These are phyloP conservation scores for Meloidogyne floridensis DNA, from an alignment of 1,140 invertebrate genomes.

Conservation along the genomic window DNA sequence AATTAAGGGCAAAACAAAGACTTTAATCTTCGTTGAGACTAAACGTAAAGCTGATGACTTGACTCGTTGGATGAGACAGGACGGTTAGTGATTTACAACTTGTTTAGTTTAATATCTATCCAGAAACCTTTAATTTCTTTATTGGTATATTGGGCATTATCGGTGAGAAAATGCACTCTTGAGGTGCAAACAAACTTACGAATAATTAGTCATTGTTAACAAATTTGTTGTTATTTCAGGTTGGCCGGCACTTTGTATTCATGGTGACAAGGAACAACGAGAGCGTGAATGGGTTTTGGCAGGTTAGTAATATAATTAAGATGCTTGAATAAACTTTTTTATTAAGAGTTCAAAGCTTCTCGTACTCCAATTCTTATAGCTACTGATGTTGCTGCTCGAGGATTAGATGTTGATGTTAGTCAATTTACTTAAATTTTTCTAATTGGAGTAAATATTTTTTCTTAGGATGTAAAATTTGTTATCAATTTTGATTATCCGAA, in stretches of 20 bases:
- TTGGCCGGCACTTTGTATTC: slow-evolving; percentile 69
- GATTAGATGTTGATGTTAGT: slow-evolving; percentile 74
- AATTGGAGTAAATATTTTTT: not conserved
- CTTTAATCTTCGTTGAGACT: slow-evolving; percentile 92
- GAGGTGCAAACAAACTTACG: too few species aligned
- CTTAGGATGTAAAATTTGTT: slow-evolving; percentile 95
- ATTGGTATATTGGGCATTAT: too few species aligned
- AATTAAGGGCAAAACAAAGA: slow-evolving; percentile 49
- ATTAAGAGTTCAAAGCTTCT: slow-evolving; percentile 85
- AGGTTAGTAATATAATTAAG: slow-evolving; percentile 73
- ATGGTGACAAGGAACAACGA: slow-evolving; percentile 70
- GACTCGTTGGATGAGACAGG: slow-evolving; percentile 83
- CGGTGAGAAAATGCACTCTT: too few species aligned
- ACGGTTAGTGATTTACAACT: slow-evolving; percentile 73
- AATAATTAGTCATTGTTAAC: too few species aligned
- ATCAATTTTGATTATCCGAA: slow-evolving; percentile 99
- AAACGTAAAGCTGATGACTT: slow-evolving; percentile 94
- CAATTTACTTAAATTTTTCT: not conserved
- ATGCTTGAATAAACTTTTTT: slow-evolving; percentile 67
- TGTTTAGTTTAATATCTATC: not conserved
- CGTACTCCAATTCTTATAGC: slow-evolving; percentile 87
- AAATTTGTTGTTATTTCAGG: not conserved
- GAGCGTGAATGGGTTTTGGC: slow-evolving; percentile 74
- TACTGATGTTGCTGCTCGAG: slow-evolving; percentile 98
- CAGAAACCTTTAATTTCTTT: too few species aligned